Evolutionary conservation across 2,888 invertebrate species (phyloP).

Genomic region (Limnephilus rhombicus): DNA sequence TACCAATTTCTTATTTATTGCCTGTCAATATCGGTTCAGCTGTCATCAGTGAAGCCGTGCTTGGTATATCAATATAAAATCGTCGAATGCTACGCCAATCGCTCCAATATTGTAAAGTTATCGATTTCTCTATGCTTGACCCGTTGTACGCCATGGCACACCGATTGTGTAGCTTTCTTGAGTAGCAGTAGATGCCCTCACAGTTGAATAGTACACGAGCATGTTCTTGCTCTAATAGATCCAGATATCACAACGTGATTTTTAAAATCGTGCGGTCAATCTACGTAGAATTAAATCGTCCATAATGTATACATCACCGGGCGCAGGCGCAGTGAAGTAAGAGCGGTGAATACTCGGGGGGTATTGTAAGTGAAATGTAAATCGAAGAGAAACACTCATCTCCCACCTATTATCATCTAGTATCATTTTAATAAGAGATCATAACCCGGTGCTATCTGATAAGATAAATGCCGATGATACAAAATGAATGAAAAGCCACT

Average conservation of each 20-base stretch:
- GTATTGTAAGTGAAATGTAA: conserved; percentile 5
- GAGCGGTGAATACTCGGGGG: not conserved
- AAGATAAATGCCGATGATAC: conserved; percentile 56
- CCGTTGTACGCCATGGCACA: too few relatives aligned
- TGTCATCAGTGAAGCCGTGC: too few relatives aligned
- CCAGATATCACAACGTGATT: not conserved
- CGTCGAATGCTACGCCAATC: too few relatives aligned
- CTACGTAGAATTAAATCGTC: not conserved
- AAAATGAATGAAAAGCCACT: conserved; percentile 62
- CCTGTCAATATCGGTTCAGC: too few relatives aligned
- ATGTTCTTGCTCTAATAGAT: not conserved
- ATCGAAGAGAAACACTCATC: not conserved
- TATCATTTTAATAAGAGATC: conserved; percentile 54
- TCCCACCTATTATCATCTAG: conserved; percentile 22
- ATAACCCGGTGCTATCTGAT: conserved; percentile 51
- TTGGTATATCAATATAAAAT: too few relatives aligned
- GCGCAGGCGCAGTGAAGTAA: not conserved
- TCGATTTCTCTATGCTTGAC: too few relatives aligned
- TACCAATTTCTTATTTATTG: too few relatives aligned
- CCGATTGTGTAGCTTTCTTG: too few relatives aligned
- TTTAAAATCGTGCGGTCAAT: not conserved
- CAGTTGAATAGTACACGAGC: not conserved
- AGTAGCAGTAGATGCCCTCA: not conserved
- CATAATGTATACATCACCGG: not conserved
- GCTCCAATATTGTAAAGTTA: too few relatives aligned